Base-by-base conservation (phyloP, 2,888 invertebrate species). In the Hyposoter didymator region DNA sequence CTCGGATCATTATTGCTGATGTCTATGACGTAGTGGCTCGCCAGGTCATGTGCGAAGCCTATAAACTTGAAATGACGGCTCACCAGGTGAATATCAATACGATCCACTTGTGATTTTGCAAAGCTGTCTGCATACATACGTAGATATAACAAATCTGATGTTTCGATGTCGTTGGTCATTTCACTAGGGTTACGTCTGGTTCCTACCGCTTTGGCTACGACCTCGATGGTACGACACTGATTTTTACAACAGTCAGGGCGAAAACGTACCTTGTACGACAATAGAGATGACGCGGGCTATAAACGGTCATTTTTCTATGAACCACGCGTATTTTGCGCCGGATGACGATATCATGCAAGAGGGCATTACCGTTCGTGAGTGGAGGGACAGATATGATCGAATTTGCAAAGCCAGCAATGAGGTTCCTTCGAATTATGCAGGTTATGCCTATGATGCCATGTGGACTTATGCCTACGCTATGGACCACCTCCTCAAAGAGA, bases 1-100 rank as follows among this genome's bases (percentile, higher is more conserved):
- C 96, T 0, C 96, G 96, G 88, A 97, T 98, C 49, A 96, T 98
- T 76, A 97, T 97, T 88, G 97, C 97, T 8, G 97, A 97, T 92
- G 96, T 97, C 72, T 96, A 97, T 90, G 97, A 96, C 89, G 95
- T 95, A 88, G 95, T 96, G 32, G 96, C 96, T 7, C 95, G 97
- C 47, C 95, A 96, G 80, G 96, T 98, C 17, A 96, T 98, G 95
- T 98, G 98, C 92, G 97, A 97, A 91, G 98, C 97, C 0, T 96
- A 95, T 91, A 95, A 94, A 90, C 95, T 96, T 86, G 95, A 96
- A 86, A 97, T 97, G 96, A 96, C 96, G 32, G 96, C 96, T 0
- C 92, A 93, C 69, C 91, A 93, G 91, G 93, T 93, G 88, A 88
- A 76, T 75, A 70, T 28, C 14, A 59, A 59, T 14, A 59, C 4